These are phyloP conservation scores for Gnathonemus echidnorhynchus DNA, from an alignment of 2,113 vertebrate genomes.

Conservation along the genomic window DNA sequence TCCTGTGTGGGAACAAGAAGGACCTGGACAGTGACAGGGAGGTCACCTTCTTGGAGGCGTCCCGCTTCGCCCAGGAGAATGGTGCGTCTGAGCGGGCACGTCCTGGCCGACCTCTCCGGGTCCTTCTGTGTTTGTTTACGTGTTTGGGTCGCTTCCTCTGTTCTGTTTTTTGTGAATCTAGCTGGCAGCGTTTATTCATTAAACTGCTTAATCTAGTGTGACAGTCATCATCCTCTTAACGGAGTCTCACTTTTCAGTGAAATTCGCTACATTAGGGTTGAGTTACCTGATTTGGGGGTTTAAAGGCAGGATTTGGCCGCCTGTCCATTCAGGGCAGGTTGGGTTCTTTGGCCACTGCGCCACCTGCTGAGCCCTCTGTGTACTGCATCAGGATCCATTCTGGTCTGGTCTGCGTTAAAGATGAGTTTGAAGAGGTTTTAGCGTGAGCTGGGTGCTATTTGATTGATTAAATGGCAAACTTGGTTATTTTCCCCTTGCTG, in stretches of 20 bases:
- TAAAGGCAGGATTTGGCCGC: not conserved
- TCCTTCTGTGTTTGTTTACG: not conserved
- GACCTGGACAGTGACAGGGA: constrained; percentile 82
- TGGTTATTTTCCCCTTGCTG: not conserved
- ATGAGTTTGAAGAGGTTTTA: not conserved
- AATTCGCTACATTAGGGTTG: not conserved
- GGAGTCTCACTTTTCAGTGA: not conserved
- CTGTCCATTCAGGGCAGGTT: not conserved
- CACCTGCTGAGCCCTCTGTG: not conserved
- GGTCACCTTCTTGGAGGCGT: constrained; percentile 86
- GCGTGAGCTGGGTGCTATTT: not conserved
- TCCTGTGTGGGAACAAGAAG: constrained; percentile 89
- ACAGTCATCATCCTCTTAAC: not conserved
- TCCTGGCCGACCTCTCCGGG: not conserved
- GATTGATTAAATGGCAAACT: not conserved
- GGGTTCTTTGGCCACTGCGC: not conserved
- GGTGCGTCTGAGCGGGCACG: constrained; percentile 50
- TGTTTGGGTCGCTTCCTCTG: not conserved
- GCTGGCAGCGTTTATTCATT: not conserved
- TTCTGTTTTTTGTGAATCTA: not conserved
- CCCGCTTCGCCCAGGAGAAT: constrained; percentile 84
- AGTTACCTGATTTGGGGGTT: not conserved
- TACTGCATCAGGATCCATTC: not conserved
- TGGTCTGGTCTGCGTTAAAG: not conserved
- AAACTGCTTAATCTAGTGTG: not conserved